These are phyloP conservation scores for Neopipo cinnamomea DNA, from an alignment of 2,113 vertebrate genomes.

Conservation along the genomic window DNA sequence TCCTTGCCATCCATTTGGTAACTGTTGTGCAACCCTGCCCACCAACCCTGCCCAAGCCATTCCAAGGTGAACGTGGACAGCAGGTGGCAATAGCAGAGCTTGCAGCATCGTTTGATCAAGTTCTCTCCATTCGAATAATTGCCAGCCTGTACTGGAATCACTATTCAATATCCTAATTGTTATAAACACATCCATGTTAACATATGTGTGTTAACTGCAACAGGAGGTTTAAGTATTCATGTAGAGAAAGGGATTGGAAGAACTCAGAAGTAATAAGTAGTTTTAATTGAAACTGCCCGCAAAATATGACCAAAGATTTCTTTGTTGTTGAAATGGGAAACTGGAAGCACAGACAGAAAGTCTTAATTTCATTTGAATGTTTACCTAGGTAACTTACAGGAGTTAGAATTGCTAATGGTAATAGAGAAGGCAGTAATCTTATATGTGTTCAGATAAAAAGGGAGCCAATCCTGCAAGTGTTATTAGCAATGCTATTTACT, in stretches of 20 bases:
- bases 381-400: not conserved
- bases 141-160: not conserved
- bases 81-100: constrained; percentile 34
- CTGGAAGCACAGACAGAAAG: not conserved
- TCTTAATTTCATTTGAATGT: not conserved
- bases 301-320: not conserved
- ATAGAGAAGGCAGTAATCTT: not conserved
- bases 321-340: not conserved
- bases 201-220: not conserved
- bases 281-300: not conserved
- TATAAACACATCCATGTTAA: not conserved
- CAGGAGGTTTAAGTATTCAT: not conserved
- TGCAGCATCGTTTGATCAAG: not conserved
- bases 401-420: not conserved
- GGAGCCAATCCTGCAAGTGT: not conserved
- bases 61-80: not conserved
- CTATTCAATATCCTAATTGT: not conserved
- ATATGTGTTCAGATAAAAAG: not conserved
- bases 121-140: not conserved
- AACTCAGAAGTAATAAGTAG: not conserved
- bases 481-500: not conserved
- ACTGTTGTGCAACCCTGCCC: not conserved
- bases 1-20: not conserved
- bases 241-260: not conserved
- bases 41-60: no score